A percentile compares a stretch with the other conserved stretches of the same genome.
These are phyloP conservation scores for Mylabris phalerata DNA, from an alignment of 1,140 invertebrate genomes.

Conservation along the genomic window DNA sequence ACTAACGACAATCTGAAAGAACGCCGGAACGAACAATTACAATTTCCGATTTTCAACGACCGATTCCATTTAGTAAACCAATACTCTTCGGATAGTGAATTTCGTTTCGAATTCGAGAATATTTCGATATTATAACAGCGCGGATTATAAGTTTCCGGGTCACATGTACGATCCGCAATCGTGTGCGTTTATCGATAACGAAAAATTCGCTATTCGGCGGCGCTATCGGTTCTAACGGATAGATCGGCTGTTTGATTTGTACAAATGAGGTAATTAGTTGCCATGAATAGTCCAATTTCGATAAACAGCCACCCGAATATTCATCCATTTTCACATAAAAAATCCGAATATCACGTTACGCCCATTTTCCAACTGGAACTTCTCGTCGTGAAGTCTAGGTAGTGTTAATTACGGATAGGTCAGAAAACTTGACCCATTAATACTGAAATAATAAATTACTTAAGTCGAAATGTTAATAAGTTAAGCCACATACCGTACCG, in stretches of 20 bases:
- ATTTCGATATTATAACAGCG: slow-evolving; percentile 12
- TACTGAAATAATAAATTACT: no score
- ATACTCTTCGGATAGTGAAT: slow-evolving; percentile 38
- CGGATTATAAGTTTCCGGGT: slow-evolving; percentile 24
- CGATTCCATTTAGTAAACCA: slow-evolving; percentile 41
- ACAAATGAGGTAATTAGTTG: slow-evolving; percentile 26
- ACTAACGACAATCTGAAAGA: slow-evolving; percentile 28
- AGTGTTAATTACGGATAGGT: slow-evolving; percentile 5
- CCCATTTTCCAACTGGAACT: slow-evolving; percentile 19
- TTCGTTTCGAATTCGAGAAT: slow-evolving; percentile 22
- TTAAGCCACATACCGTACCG: no score
- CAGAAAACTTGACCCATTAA: not conserved
- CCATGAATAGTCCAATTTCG: slow-evolving; percentile 30
- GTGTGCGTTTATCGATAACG: slow-evolving; percentile 28
- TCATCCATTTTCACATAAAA: slow-evolving; percentile 21
- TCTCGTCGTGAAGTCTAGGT: not conserved
- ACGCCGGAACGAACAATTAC: slow-evolving; percentile 40
- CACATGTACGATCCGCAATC: slow-evolving; percentile 34
- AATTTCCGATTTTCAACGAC: slow-evolving; percentile 31
- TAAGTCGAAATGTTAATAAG: no score
- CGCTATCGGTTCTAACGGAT: slow-evolving; percentile 30
- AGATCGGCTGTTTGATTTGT: slow-evolving; percentile 27
- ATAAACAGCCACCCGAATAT: slow-evolving; percentile 22
- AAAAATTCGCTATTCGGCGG: slow-evolving; percentile 36
- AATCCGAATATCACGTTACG: slow-evolving; percentile 20